Base-by-base conservation (phyloP, 2,113 vertebrate species). In the Proterorhinus semilunaris region DNA sequence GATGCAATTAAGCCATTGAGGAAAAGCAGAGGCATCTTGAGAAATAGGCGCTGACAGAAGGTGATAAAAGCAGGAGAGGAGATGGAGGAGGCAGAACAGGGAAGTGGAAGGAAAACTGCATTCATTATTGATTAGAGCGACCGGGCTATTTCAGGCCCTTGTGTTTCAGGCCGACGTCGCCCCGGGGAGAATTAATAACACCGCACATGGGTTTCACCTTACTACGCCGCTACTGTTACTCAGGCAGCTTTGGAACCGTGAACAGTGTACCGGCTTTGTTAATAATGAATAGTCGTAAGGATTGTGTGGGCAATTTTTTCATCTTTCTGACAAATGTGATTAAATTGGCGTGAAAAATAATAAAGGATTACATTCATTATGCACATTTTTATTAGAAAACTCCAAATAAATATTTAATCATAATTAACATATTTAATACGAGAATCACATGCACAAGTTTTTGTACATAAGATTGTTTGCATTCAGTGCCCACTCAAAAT, bases 41-140 rank as follows among this genome's bases (percentile, higher is more conserved):
- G 10, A 55, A 72, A 70, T 8, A 57, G 53, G 69, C 62, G 45
- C 67, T 75, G 62, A 71, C 12, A 63, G 73, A 79, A 53, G 62
- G 46, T 57, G 72, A 68, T 74, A 62, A 80, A 67, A 76, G 42
- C 62, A 43, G 47, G 73, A 65, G 48, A 66, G 62, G 73, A 36
- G 66, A 76, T 43, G 68, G 65, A 80, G 66, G 75, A 59, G 53
- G 7, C 6, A 45, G 65, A 74, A n/a, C 50, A 67, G 52, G 58
- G 67, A 51, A 68, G 72, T 66, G 77, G 75, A 79, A 83, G 79
- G 74, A 83, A 79, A 80, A 68, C 71, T 48, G 42, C 83, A 88
- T 90, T 72, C 69, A 91, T 89, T 88, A 89, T 89, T 91, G 82
- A 91, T 90, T 63, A 78, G 78, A 79, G 73, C 79, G 80, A 66